These are phyloP conservation scores for Poecilia picta DNA, from an alignment of 2,797 vertebrate genomes.

Conservation along the genomic window DNA sequence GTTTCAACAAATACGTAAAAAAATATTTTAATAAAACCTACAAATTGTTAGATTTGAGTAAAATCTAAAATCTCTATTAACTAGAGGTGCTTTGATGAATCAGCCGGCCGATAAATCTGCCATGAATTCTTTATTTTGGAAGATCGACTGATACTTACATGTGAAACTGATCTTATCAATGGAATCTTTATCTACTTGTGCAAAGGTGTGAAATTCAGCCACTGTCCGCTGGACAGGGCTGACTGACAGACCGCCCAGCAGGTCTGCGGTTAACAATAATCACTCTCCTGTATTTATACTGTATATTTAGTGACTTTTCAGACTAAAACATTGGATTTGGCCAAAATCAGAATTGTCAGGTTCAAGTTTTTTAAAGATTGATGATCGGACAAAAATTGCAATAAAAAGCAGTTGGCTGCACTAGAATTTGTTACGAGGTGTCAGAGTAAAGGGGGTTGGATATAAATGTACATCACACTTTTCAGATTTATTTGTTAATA, in stretches of 20 bases:
- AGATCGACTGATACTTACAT: not conserved
- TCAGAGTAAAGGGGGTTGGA: not conserved
- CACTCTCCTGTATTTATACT: too few species aligned
- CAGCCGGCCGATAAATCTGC: not conserved
- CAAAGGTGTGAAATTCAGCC: too few species aligned
- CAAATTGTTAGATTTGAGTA: too few species aligned
- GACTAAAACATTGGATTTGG: not conserved
- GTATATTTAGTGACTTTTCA: too few species aligned
- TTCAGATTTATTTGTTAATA: not conserved
- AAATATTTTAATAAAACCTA: too few species aligned
- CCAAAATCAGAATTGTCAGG: not conserved
- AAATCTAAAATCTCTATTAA: too few species aligned
- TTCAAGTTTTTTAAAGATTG: not conserved
- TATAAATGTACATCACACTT: not conserved
- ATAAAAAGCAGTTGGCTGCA: not conserved
- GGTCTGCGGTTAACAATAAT: too few species aligned
- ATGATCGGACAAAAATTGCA: not conserved
- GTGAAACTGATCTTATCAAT: not conserved
- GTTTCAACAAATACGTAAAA: too few species aligned
- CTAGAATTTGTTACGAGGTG: not conserved
- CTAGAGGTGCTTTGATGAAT: not conserved
- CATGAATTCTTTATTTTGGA: not conserved
- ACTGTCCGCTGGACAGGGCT: too few species aligned
- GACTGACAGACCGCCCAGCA: too few species aligned
- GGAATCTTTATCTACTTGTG: not conserved